Base-by-base conservation (phyloP, 1,140 invertebrate species). In the Drosophila saltans region DNA sequence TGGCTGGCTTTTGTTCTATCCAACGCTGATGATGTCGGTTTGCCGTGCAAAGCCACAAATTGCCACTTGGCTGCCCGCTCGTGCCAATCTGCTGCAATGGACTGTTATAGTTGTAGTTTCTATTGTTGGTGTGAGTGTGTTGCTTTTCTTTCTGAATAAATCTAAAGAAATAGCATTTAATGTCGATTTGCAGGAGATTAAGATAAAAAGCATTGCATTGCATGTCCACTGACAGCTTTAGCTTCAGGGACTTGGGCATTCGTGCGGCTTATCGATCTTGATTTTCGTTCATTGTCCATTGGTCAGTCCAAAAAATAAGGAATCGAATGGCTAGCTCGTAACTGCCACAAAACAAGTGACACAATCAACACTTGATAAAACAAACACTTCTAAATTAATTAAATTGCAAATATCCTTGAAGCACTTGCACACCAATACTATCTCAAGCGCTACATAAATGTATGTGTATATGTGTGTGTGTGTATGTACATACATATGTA, bases 101-200 rank as follows among this genome's bases (percentile, higher is more conserved):
- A 65, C 56, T 73, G 73, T 69, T 73, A 52, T 52, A 52, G 58
- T 75, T 69, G 39, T 56, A 69, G 30, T 62, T 66, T 9, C 36
- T 48, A 28, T 41, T 55, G 5, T 30, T 64, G 45, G 56, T 80
- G 6, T 75, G 77, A 68, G 73, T 67, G 61, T 69, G 77, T 72
- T 26, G 45, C 45, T 52, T 52, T 26, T 52, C 45, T 45, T 30
- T 26, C 66, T 80, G 83, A 89, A 89, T 88, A 88, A 88, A 88
- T 88, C 83, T 83, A 83, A 88, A 84, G 84, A 89, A 91, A 91
- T 89, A 84, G 89, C 83, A 89, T 91, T 91, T 91, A 91, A 91
- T 91, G 89, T 88, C 88, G 81, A 91, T 91, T 91, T 91, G 84
- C 80, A 66, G 80, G 69, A 89, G 88, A 91, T 91, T 91, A 83